Evolutionary conservation across 2,797 vertebrate genomes (phyloP).

Genomic region (Rhinichthys osculus): DNA sequence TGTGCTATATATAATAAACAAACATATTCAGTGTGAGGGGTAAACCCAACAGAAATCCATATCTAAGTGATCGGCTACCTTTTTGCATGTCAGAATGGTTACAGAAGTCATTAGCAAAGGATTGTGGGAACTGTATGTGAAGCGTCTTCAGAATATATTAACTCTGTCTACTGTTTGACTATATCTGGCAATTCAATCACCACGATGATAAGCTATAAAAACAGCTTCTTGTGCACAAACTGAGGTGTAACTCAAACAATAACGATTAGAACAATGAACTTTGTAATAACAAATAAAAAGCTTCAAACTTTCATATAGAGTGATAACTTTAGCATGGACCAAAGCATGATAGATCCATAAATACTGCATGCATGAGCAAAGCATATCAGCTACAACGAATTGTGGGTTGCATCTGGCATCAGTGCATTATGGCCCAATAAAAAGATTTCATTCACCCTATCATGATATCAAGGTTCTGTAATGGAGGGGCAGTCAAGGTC

Average conservation of each 20-base stretch:
- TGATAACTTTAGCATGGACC: not conserved
- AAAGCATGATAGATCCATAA: constrained; percentile 34
- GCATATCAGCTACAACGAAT: constrained; percentile 11
- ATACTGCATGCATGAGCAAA: not conserved
- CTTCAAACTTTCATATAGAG: not conserved
- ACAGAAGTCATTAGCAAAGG: not conserved
- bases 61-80: not conserved
- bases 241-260: constrained; percentile 12
- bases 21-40: not conserved
- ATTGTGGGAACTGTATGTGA: not conserved
- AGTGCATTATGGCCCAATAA: constrained; percentile 41
- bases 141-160: constrained; percentile 11
- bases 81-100: not conserved
- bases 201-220: constrained; percentile 34
- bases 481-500: not conserved
- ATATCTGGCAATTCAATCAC: constrained; percentile 16
- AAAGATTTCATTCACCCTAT: constrained; percentile 21
- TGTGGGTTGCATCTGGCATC: constrained; percentile 31
- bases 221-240: not conserved
- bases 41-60: not conserved
- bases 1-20: not conserved
- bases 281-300: constrained; percentile 13
- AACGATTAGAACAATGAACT: constrained; percentile 3
- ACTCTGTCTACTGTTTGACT: constrained; percentile 48
- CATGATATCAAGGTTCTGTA: constrained; percentile 10